Percentiles rank a stretch among this genome's conserved stretches.
Conservation (phyloP, 2,888 invertebrate genomes). For the Tetropium fuscum region DNA sequence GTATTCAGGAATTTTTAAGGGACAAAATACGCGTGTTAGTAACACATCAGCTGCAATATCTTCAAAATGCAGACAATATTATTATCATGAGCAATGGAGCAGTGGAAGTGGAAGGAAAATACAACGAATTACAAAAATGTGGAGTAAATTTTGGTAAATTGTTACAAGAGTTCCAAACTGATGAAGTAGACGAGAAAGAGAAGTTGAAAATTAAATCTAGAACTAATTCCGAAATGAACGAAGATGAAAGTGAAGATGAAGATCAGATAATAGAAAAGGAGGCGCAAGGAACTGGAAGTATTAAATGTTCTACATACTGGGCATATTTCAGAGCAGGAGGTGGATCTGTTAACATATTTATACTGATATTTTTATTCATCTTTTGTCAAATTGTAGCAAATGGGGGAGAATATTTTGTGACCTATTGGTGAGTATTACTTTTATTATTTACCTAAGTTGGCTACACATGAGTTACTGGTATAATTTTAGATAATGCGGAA, state of each 20-base stretch:
- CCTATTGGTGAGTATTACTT: conserved; percentile 71
- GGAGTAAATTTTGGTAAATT: conserved; percentile 65
- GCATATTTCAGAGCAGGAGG: conserved; percentile 70
- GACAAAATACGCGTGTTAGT: conserved; percentile 75
- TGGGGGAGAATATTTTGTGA: conserved; percentile 77
- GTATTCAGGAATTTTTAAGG: conserved; percentile 72
- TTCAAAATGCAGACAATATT: conserved; percentile 61
- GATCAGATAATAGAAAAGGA: conserved; percentile 58
- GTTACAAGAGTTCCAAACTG: conserved; percentile 48
- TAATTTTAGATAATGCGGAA: no score
- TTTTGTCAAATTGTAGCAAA: conserved; percentile 73
- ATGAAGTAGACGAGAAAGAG: conserved; percentile 57
- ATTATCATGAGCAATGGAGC: conserved; percentile 66
- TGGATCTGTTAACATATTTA: conserved; percentile 63
- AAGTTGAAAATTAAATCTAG: conserved; percentile 57
- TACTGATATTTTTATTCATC: conserved; percentile 67
- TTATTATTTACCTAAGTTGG: no score
- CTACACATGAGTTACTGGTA: no score
- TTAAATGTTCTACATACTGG: conserved; percentile 60
- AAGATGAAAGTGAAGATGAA: conserved; percentile 55
- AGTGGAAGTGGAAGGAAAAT: conserved; percentile 67
- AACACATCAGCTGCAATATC: conserved; percentile 78
- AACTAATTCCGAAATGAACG: conserved; percentile 57
- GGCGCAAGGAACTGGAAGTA: conserved; percentile 54
- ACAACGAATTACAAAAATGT: conserved; percentile 65